These are phyloP conservation scores for Cisticola juncidis DNA, from an alignment of 2,113 vertebrate genomes.

Conservation along the genomic window DNA sequence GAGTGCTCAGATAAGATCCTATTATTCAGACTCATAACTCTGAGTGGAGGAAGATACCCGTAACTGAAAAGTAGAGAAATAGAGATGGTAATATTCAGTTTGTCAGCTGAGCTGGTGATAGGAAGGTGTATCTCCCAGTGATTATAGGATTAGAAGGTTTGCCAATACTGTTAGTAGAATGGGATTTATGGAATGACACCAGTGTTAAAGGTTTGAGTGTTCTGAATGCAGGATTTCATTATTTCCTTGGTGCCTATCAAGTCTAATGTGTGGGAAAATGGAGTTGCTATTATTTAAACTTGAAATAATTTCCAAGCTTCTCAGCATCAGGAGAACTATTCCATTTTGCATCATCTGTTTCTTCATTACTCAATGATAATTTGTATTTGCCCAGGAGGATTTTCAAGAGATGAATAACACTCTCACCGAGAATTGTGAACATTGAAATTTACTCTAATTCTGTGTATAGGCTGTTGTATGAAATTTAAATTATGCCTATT, in stretches of 20 bases:
- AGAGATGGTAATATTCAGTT: slow-evolving; percentile 52
- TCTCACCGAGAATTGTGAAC: neutral
- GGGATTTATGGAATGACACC: slow-evolving; percentile 56
- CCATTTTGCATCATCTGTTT: slow-evolving; percentile 48
- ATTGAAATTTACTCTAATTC: slow-evolving; percentile 25
- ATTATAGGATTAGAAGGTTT: slow-evolving; percentile 59
- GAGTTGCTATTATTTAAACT: slow-evolving; percentile 47
- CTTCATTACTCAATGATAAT: slow-evolving; percentile 46
- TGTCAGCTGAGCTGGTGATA: slow-evolving; percentile 48
- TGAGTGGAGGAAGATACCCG: slow-evolving; percentile 39
- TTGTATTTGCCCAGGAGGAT: slow-evolving; percentile 62
- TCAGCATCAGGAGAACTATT: slow-evolving; percentile 50
- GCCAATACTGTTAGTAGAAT: slow-evolving; percentile 48
- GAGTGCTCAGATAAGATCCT: slow-evolving; percentile 39
- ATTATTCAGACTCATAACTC: slow-evolving; percentile 52
- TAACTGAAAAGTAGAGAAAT: slow-evolving; percentile 26
- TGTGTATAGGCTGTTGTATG: slow-evolving; percentile 11
- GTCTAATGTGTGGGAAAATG: neutral
- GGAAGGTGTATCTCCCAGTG: slow-evolving; percentile 42
- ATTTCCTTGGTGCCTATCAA: slow-evolving; percentile 7
- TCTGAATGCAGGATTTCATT: neutral
- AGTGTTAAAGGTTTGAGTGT: neutral
- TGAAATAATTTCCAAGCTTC: slow-evolving; percentile 20
- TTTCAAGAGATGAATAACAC: slow-evolving; percentile 25
- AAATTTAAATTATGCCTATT: slow-evolving; percentile 59